Evolutionary conservation across 2,113 vertebrate species (phyloP).

Genomic region (Microtus montanus): DNA sequence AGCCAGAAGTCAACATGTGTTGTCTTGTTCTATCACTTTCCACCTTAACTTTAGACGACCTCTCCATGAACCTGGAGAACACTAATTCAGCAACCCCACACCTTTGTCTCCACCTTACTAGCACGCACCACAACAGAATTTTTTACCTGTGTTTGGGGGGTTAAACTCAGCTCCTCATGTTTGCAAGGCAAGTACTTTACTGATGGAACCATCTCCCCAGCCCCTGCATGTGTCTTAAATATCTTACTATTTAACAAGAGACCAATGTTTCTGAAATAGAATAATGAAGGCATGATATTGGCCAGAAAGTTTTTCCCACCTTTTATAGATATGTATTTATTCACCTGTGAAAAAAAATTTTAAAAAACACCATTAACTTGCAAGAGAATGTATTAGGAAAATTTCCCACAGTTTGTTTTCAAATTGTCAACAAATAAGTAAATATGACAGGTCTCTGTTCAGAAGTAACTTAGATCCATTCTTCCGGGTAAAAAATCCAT

Average conservation of each 20-base stretch:
- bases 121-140: neutral
- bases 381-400: neutral
- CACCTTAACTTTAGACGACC: neutral
- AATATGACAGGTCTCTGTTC: neutral
- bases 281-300: neutral
- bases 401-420: neutral
- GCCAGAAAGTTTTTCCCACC: neutral
- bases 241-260: neutral
- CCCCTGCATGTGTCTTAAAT: neutral
- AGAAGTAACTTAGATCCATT: neutral
- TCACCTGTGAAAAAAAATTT: neutral
- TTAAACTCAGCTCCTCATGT: neutral
- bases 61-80: neutral
- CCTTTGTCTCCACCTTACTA: neutral
- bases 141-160: no score
- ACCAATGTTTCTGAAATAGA: neutral
- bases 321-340: neutral
- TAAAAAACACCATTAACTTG: neutral
- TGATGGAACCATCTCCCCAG: neutral
- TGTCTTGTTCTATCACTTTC: neutral
- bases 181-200: no score
- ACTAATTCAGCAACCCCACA: neutral
- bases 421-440: neutral
- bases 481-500: neutral
- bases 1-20: neutral